Evolutionary conservation across 2,888 invertebrate species (phyloP).

Genomic region (Neoascia interrupta): DNA sequence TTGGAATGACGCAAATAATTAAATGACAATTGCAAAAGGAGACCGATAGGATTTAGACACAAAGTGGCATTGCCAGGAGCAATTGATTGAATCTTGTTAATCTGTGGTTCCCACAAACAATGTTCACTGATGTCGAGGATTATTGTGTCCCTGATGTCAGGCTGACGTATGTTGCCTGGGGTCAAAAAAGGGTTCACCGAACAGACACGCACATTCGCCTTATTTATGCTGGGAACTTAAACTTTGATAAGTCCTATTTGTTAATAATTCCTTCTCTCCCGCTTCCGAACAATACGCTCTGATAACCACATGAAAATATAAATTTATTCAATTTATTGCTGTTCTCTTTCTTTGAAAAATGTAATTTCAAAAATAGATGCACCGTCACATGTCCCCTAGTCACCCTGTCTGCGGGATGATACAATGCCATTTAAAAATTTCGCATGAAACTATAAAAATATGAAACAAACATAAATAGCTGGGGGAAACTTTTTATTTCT

Average conservation of each 20-base stretch:
- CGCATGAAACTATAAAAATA: conserved; percentile 26
- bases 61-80: conserved; percentile 21
- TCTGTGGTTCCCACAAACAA: conserved; percentile 15
- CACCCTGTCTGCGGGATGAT: conserved; percentile 24
- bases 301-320: no score
- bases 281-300: no score
- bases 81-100: conserved; percentile 12
- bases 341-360: conserved; percentile 26
- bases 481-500: no score
- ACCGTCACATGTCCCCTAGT: conserved; percentile 1
- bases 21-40: conserved; percentile 2
- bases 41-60: neutral
- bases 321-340: no score
- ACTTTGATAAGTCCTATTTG: neutral
- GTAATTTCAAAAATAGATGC: conserved; percentile 37
- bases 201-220: neutral
- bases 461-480: no score
- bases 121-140: conserved; percentile 10
- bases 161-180: neutral
- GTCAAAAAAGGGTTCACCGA: no score
- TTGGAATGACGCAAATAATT: neutral
- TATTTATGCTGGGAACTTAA: neutral
- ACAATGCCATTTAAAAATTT: conserved; percentile 57
- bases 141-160: conserved; percentile 1
- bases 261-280: no score